Conservation (phyloP, 2,797 vertebrate genomes). For the Todus mexicanus region DNA sequence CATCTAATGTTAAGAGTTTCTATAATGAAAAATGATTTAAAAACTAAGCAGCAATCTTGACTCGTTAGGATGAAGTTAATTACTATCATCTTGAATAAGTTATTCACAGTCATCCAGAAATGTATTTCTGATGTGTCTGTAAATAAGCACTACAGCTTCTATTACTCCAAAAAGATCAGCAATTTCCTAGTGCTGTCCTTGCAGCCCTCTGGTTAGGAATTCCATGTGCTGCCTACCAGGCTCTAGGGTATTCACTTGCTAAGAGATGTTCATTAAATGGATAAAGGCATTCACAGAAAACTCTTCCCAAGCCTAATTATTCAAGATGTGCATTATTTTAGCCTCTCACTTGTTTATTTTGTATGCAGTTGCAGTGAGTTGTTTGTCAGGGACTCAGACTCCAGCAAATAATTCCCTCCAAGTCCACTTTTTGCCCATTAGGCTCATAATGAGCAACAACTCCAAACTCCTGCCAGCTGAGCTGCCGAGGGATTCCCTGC, state of each 20-base stretch:
- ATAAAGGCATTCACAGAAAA: conserved; percentile 28
- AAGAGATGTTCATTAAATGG: conserved; percentile 10
- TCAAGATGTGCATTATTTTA: conserved; percentile 13
- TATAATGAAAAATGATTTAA: conserved; percentile 9
- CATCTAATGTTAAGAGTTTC: background rate
- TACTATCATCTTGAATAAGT: conserved; percentile 50
- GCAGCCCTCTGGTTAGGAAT: background rate
- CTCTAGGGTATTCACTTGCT: background rate
- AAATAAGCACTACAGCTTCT: background rate
- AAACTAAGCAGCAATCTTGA: conserved; percentile 25
- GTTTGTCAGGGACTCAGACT: background rate
- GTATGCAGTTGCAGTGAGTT: background rate
- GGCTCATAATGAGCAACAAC: conserved; percentile 4
- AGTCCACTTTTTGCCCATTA: conserved; percentile 7
- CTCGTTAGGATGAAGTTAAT: conserved; percentile 56
- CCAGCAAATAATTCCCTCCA: background rate
- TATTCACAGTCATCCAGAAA: conserved; percentile 39
- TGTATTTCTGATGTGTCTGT: conserved; percentile 20
- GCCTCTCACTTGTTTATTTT: conserved; percentile 11
- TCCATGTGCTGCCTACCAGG: background rate
- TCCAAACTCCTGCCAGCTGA: background rate
- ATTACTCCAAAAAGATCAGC: background rate
- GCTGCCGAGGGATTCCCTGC: background rate
- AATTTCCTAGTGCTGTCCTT: background rate
- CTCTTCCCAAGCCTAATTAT: conserved; percentile 7